phyloP scores from a whole-genome alignment of 2,888 invertebrate species.

The Andrena praecox region DNA sequence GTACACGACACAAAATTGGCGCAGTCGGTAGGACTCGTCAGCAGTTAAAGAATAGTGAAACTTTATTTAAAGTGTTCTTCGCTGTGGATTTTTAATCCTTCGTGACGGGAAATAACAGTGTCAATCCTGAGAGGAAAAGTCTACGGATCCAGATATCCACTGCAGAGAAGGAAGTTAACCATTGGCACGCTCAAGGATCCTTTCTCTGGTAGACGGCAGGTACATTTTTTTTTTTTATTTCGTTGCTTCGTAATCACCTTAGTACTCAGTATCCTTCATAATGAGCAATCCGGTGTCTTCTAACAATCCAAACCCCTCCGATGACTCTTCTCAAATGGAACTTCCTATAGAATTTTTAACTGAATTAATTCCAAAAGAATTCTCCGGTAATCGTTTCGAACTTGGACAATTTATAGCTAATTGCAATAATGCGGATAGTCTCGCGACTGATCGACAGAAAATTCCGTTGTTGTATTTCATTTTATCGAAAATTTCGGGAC shows the following conservation, averaged over 20 bases:
- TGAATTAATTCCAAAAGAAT: constrained; percentile 1
- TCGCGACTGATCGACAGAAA: constrained; percentile 15
- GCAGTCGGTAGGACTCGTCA: no score
- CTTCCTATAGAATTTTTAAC: neutral
- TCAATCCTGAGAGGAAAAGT: neutral
- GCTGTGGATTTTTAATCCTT: no score
- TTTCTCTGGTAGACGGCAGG: constrained; percentile 4
- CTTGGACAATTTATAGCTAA: constrained; percentile 33
- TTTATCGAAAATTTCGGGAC: constrained; percentile 10
- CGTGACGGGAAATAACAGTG: constrained; percentile 14
- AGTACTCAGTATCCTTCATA: constrained; percentile 1
- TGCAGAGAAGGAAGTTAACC: constrained; percentile 4
- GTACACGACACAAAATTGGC: no score
- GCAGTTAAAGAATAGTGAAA: no score
- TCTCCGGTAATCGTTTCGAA: constrained; percentile 5
- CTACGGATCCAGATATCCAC: neutral
- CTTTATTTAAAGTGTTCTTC: no score
- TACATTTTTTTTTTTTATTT: neutral
- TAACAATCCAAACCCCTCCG: neutral
- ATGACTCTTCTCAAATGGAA: neutral
- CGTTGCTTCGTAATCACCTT: neutral
- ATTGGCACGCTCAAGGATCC: neutral
- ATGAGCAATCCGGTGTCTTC: neutral
- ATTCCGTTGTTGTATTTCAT: constrained; percentile 22
- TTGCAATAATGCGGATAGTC: constrained; percentile 20